A percentile compares a stretch with the other conserved stretches of the same genome.
Conservation (phyloP, 2,113 vertebrate genomes). For the Bufo gargarizans region DNA sequence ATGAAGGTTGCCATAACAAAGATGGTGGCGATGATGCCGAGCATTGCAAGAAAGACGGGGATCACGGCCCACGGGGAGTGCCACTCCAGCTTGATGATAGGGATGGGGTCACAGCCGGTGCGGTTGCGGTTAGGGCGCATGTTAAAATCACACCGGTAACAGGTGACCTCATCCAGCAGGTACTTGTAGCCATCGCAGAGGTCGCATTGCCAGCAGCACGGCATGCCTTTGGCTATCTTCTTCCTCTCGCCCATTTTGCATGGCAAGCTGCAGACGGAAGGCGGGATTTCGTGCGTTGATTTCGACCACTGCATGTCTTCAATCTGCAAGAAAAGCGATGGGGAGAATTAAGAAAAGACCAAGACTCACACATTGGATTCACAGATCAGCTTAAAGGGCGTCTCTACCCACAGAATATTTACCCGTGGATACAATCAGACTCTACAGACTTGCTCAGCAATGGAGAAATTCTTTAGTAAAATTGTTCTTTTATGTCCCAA, state of each 20-base stretch:
- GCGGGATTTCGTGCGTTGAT: conserved; percentile 77
- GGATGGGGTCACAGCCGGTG: conserved; percentile 87
- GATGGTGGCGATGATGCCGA: conserved; percentile 91
- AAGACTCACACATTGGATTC: not conserved
- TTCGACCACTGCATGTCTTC: conserved; percentile 93
- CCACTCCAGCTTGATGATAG: conserved; percentile 92
- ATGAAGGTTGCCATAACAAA: conserved; percentile 93
- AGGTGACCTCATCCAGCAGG: conserved; percentile 87
- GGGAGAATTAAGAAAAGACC: not conserved
- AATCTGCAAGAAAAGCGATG: conserved; percentile 69
- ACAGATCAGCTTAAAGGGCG: not conserved
- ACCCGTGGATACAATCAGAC: not conserved
- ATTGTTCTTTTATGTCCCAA: too few species aligned
- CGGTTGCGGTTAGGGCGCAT: conserved; percentile 88
- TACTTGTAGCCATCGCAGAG: conserved; percentile 92
- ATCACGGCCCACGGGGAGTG: conserved; percentile 93
- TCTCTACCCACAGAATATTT: not conserved
- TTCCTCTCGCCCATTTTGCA: conserved; percentile 88
- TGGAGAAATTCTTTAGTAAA: too few species aligned
- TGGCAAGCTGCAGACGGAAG: conserved; percentile 88
- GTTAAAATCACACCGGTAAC: conserved; percentile 87
- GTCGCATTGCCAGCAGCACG: conserved; percentile 97
- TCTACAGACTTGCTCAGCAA: too few species aligned
- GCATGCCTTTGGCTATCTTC: conserved; percentile 91
- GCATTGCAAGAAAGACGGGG: conserved; percentile 91